These are phyloP conservation scores for Drosophila seclusa DNA, from an alignment of 2,888 invertebrate genomes.

Conservation along the genomic window DNA sequence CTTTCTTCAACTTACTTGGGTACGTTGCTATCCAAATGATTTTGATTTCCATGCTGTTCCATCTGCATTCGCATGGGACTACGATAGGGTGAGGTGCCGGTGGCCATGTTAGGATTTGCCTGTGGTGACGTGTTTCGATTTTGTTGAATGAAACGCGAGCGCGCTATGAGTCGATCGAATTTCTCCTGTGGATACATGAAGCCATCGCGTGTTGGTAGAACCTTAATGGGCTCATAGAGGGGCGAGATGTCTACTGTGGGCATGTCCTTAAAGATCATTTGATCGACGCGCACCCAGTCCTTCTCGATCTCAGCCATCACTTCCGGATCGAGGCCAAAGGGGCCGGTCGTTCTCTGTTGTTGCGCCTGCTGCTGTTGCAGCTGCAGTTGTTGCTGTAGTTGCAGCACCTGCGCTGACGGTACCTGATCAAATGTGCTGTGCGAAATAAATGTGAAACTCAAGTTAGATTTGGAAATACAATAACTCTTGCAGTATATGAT, in stretches of 20 bases:
- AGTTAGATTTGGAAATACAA: neutral
- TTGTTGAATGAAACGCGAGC: slow-evolving; percentile 79
- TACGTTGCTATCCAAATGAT: slow-evolving; percentile 52
- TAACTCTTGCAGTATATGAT: neutral
- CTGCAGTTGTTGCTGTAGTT: slow-evolving; percentile 69
- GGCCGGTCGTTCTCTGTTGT: slow-evolving; percentile 87
- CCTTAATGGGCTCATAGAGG: slow-evolving; percentile 86
- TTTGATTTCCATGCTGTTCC: slow-evolving; percentile 46
- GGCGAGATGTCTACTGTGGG: slow-evolving; percentile 82
- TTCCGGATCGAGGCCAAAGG: slow-evolving; percentile 91
- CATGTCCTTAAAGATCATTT: slow-evolving; percentile 85
- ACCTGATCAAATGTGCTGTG: slow-evolving; percentile 83
- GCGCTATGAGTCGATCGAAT: slow-evolving; percentile 82
- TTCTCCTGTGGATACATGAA: slow-evolving; percentile 84
- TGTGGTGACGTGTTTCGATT: slow-evolving; percentile 74
- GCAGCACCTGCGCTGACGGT: slow-evolving; percentile 82
- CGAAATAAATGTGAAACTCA: neutral
- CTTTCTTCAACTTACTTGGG: slow-evolving; percentile 72
- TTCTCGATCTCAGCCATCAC: slow-evolving; percentile 89
- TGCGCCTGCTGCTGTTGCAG: slow-evolving; percentile 82
- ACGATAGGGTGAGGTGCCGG: slow-evolving; percentile 77
- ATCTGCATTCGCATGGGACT: slow-evolving; percentile 78
- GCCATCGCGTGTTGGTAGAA: slow-evolving; percentile 86
- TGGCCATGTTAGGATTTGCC: slow-evolving; percentile 53
- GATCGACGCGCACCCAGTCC: slow-evolving; percentile 84